Evolutionary conservation across 2,113 vertebrate genomes (phyloP).

Genomic region (Pterocles orientalis): DNA sequence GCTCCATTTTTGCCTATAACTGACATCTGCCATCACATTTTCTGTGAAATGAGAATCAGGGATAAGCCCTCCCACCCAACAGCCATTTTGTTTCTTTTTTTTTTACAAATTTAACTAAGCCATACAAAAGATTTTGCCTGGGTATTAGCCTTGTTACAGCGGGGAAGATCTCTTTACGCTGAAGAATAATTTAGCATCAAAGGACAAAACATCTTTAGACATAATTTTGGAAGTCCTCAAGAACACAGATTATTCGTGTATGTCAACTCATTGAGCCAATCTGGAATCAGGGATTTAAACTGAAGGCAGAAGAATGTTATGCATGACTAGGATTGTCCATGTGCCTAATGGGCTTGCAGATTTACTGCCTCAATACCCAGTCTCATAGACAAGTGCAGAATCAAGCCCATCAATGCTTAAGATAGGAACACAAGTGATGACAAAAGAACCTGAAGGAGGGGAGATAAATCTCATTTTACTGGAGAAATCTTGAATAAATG

Average conservation of each 20-base stretch:
- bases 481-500: not conserved
- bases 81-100: not conserved
- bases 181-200: not conserved
- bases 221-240: not conserved
- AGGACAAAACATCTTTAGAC: not conserved
- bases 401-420: not conserved
- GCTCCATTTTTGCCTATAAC: not conserved
- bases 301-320: not conserved
- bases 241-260: not conserved
- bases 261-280: not conserved
- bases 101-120: not conserved
- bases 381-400: not conserved
- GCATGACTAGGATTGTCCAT: not conserved
- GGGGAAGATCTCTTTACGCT: not conserved
- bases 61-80: not conserved
- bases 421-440: not conserved
- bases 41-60: not conserved
- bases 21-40: not conserved
- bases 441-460: not conserved
- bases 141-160: not conserved
- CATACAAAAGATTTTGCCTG: conserved; percentile 18
- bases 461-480: not conserved
- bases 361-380: not conserved
- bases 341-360: not conserved
- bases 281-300: not conserved